phyloP scores from a whole-genome alignment of 2,113 vertebrate genomes.

The Abramis brama region DNA sequence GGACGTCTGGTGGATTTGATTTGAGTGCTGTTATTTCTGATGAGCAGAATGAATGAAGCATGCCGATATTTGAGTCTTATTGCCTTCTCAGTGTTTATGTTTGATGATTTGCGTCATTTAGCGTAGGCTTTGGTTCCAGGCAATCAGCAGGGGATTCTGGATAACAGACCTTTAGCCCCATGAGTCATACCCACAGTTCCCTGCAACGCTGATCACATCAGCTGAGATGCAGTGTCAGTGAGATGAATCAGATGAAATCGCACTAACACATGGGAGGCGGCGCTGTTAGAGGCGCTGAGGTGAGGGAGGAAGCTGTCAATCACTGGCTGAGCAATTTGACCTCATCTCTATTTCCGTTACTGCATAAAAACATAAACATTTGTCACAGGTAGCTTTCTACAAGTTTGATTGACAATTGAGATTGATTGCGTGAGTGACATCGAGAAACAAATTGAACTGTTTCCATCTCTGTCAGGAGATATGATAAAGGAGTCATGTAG shows the following conservation, averaged over 20 bases:
- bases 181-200: slow-evolving; percentile 47
- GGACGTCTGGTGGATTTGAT: background rate
- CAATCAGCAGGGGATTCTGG: slow-evolving; percentile 31
- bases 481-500: background rate
- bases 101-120: slow-evolving; percentile 39
- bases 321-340: slow-evolving; percentile 8
- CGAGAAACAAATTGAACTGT: slow-evolving; percentile 33
- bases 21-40: slow-evolving; percentile 9
- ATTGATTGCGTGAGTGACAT: slow-evolving; percentile 22
- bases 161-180: slow-evolving; percentile 38
- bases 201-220: slow-evolving; percentile 38
- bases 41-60: slow-evolving; percentile 28
- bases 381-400: slow-evolving; percentile 3
- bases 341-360: slow-evolving; percentile 35
- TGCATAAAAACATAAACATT: slow-evolving; percentile 35
- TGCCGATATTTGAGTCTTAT: slow-evolving; percentile 13
- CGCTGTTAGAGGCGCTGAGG: background rate
- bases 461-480: slow-evolving; percentile 4
- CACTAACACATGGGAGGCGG: slow-evolving; percentile 14
- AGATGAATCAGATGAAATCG: slow-evolving; percentile 22
- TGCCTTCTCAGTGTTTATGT: slow-evolving; percentile 21
- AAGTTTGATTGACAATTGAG: slow-evolving; percentile 29
- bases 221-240: slow-evolving; percentile 24
- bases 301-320: slow-evolving; percentile 22
- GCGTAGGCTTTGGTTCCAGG: slow-evolving; percentile 26